Percentiles rank a stretch among this genome's conserved stretches.
phyloP scores from a whole-genome alignment of 1,140 invertebrate genomes.

The Phenacoccus solenopsis region DNA sequence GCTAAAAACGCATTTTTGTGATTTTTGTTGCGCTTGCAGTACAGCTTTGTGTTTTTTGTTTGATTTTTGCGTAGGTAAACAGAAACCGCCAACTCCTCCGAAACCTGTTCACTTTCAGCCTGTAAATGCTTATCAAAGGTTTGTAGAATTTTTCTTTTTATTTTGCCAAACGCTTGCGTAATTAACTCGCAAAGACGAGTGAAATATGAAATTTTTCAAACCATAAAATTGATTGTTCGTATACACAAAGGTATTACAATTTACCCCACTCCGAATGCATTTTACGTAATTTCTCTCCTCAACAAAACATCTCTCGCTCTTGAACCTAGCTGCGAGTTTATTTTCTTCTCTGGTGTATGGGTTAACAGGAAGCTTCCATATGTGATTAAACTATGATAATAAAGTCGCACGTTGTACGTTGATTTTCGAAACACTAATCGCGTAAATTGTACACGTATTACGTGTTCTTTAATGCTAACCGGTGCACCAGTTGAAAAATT shows the following conservation, averaged over 20 bases:
- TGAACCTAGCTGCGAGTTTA: too few species aligned
- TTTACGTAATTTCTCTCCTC: not conserved
- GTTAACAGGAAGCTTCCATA: too few species aligned
- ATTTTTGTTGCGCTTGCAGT: too few species aligned
- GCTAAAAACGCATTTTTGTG: too few species aligned
- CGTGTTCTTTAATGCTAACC: too few species aligned
- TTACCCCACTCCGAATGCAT: not conserved
- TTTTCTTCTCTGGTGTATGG: too few species aligned
- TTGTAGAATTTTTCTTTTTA: not conserved
- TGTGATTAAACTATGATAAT: too few species aligned
- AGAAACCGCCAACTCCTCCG: conserved; percentile 4
- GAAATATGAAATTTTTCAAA: not conserved
- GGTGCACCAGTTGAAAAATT: too few species aligned
- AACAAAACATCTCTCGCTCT: not conserved
- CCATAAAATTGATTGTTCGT: not conserved
- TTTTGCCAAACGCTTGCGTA: not conserved
- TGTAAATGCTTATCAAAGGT: not conserved
- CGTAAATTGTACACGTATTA: too few species aligned
- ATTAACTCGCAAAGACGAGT: not conserved
- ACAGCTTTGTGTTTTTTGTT: not conserved
- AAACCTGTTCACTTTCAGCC: conserved; percentile 4
- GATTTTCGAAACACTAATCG: too few species aligned
- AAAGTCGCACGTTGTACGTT: too few species aligned
- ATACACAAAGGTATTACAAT: not conserved
- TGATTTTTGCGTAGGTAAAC: conserved; percentile 6